A percentile compares a stretch with the other conserved stretches of the same genome.
These are phyloP conservation scores for Festucalex cinctus DNA, from an alignment of 2,113 vertebrate species.

Conservation along the genomic window DNA sequence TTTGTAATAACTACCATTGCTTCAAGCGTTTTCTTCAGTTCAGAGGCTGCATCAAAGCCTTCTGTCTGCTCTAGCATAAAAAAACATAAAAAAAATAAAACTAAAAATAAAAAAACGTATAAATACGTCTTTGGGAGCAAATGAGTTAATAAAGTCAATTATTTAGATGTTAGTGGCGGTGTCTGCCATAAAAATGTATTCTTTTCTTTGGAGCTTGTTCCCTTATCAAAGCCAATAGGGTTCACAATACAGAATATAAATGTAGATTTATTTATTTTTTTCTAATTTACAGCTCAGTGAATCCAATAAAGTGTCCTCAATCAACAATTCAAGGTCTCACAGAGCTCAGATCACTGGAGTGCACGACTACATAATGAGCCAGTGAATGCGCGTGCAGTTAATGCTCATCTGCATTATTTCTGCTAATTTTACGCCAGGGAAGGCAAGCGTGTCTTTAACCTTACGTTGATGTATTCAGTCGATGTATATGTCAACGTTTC, in stretches of 20 bases:
- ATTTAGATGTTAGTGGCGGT: too few relatives aligned
- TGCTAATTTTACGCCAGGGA: conserved; percentile 4
- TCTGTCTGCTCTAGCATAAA: too few relatives aligned
- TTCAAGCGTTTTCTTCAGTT: too few relatives aligned
- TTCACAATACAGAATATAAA: neutral
- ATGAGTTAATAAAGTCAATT: too few relatives aligned
- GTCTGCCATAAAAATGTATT: too few relatives aligned
- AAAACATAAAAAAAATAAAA: too few relatives aligned
- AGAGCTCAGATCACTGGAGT: conserved; percentile 28
- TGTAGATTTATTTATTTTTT: neutral
- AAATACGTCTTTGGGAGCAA: too few relatives aligned
- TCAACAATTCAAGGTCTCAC: conserved; percentile 23
- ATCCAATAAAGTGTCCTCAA: neutral
- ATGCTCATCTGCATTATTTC: conserved; percentile 35
- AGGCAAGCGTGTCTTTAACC: conserved; percentile 45
- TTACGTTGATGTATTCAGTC: conserved; percentile 36
- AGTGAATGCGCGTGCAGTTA: conserved; percentile 38
- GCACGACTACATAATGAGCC: conserved; percentile 26
- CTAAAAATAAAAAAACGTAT: too few relatives aligned
- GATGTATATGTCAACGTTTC: conserved; percentile 14
- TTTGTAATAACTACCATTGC: too few relatives aligned
- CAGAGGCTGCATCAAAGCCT: too few relatives aligned
- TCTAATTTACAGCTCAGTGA: neutral
- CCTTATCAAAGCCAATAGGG: too few relatives aligned
- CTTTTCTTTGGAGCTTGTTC: too few relatives aligned